Percentiles rank a stretch among this genome's conserved stretches.
Conservation (phyloP, 2,113 vertebrate genomes). For the Ictalurus furcatus region DNA sequence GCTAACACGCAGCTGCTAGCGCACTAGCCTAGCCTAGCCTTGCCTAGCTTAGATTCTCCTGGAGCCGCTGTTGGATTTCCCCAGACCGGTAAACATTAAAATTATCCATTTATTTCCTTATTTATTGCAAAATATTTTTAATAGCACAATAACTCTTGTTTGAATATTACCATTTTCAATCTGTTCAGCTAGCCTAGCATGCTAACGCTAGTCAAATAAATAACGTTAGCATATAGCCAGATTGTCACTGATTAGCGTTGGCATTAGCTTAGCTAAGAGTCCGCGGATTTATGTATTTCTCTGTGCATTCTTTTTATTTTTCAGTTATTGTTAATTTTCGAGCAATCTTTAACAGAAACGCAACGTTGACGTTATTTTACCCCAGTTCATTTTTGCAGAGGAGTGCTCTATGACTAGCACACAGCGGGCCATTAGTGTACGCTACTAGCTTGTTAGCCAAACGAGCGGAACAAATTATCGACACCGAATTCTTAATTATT, state of each 20-base stretch:
- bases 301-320: neutral
- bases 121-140: neutral
- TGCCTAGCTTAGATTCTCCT: neutral
- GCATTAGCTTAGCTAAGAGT: neutral
- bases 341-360: too few relatives aligned
- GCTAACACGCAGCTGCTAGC: neutral
- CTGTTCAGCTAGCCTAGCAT: neutral
- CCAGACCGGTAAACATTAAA: neutral
- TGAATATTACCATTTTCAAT: accelerated
- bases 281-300: neutral
- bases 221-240: neutral
- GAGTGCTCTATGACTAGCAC: neutral
- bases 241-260: neutral
- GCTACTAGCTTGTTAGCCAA: neutral
- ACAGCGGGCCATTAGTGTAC: neutral
- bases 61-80: too few relatives aligned
- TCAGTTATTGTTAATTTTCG: neutral
- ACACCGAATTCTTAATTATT: neutral
- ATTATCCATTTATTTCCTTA: neutral
- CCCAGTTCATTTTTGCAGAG: neutral
- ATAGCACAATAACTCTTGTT: neutral
- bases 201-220: neutral
- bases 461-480: neutral
- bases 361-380: too few relatives aligned
- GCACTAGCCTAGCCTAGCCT: neutral